Evolutionary conservation across 2,888 invertebrate genomes (phyloP), one percentile per base, ranked within the genome.

Genomic region (Drosophila nr. fundita): DNA sequence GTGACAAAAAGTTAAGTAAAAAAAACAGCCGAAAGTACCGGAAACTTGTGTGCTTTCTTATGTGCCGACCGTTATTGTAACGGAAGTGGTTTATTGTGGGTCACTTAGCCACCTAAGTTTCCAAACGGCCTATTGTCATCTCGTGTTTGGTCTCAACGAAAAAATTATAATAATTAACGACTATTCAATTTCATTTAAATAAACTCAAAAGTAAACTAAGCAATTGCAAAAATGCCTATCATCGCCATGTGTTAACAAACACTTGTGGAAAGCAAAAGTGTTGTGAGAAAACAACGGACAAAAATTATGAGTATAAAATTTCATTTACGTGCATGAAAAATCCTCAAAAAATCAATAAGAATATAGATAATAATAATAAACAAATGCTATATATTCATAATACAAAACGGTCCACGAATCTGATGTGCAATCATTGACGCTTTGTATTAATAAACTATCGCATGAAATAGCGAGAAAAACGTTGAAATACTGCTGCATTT

Each of bases 51-150:
- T 58, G 42, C 38, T 30, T 40, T 63, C 50, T 40, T 36, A 60
- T 71, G 62, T 62, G 40, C 59, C 61, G 59, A 38, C 49, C 55
- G 49, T 68, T 81, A 84, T 71, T 78, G 75, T 78, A 50, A 68
- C 87, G 82, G 87, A 82, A 81, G 68, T 70, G 13, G 59, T 55
- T 80, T 32, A 61, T 40, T 36, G 36, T 40, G 60, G 61, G 30
- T 66, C 66, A 77, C 59, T 62, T 59, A 60, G 54, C 38, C 49
- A 66, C 30, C 60, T 34, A 50, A 13, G 21, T 38, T 49, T n/a
- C 30, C 29, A 4, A 49, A 40, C n/a, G 15, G 38, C 29, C n/a
- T 15, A 42, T 34, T 40, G 48, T 59, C 34, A 53, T 36, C 29
- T 30, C 24, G n/a, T 11, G 40, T 21, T 40, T 40, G 21, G 11